Evolutionary conservation across 2,888 invertebrate genomes (phyloP), one percentile per base, ranked within the genome.

Genomic region (Cephalotes varians): DNA sequence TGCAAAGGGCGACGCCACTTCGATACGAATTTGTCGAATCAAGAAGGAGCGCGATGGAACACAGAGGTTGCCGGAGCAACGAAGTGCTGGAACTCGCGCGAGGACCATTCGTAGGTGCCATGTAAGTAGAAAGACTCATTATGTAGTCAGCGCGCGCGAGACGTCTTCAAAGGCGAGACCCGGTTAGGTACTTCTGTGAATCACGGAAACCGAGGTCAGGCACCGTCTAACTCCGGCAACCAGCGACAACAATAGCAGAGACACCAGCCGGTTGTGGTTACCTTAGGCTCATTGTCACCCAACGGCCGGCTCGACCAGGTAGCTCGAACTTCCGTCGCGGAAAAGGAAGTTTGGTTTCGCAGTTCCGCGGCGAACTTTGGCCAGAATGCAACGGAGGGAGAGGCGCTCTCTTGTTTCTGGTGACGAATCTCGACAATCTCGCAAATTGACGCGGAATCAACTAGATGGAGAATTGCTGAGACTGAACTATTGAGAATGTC

Each of bases 81-180:
- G 49, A 72, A 74, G 76, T 65, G 60, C 56, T 47, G 82, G 49
- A 76, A 64, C 72, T 71, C 44, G 31, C n/a, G 79, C 49, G 72
- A 58, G 40, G 64, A 73, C 71, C n/a, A 74, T 12, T 56, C 76
- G 82, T 12, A 67, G 58, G 60, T 34, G 58, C n/a, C 67, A 74
- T 85, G 86, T 88, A 90, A 92, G 91, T 91, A 87, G 89, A 87
- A 89, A 85, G 88, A 88, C 88, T 92, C 90, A 88, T 92, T 92
- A 92, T 87, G 89, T 86, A 92, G 90, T 90, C 91, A 86, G 91
- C 84, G 79, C 62, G 77, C 69, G 83, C 62, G 62, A 60, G 80
- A 82, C 84, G 83, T 82, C 87, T 85, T 91, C 91, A 91, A 92
- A 92, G 91, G 86, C 77, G 72, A 77, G 85, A 64, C 54, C 65